Evolutionary conservation across 2,797 vertebrate species (phyloP).

Genomic region (Orientallactaga sibirica): DNA sequence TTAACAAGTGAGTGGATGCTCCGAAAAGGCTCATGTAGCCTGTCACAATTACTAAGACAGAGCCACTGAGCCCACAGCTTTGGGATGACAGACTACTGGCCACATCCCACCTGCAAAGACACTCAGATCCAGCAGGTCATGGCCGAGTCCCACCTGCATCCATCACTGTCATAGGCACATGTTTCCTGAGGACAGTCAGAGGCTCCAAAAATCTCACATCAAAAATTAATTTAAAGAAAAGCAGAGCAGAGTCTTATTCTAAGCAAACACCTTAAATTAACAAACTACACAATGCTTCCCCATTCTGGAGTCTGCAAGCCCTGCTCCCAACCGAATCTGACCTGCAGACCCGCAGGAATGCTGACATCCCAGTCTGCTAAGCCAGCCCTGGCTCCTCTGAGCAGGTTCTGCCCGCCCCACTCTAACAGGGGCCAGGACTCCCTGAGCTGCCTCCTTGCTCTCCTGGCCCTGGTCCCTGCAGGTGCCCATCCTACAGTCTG

Average conservation of each 20-base stretch:
- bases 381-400: too few species aligned
- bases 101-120: neutral
- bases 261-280: neutral
- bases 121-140: fast-evolving
- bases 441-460: neutral
- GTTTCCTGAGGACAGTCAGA: neutral
- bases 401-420: too few species aligned
- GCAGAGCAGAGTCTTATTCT: neutral
- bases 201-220: neutral
- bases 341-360: too few species aligned
- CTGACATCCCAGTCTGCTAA: too few species aligned
- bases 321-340: neutral
- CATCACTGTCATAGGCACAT: neutral
- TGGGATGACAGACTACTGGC: neutral
- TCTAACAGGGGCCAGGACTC: fast-evolving
- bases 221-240: neutral
- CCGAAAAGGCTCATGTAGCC: neutral
- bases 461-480: fast-evolving
- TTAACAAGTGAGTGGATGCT: neutral
- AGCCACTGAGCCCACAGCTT: fast-evolving
- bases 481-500: neutral
- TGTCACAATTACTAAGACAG: neutral
- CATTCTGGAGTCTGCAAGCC: neutral
- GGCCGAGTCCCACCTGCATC: neutral
- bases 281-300: neutral